These are phyloP conservation scores for Sanderia malayensis DNA, from an alignment of 30 jellyfish, hydroid and myxozoan species.

Conservation along the genomic window DNA sequence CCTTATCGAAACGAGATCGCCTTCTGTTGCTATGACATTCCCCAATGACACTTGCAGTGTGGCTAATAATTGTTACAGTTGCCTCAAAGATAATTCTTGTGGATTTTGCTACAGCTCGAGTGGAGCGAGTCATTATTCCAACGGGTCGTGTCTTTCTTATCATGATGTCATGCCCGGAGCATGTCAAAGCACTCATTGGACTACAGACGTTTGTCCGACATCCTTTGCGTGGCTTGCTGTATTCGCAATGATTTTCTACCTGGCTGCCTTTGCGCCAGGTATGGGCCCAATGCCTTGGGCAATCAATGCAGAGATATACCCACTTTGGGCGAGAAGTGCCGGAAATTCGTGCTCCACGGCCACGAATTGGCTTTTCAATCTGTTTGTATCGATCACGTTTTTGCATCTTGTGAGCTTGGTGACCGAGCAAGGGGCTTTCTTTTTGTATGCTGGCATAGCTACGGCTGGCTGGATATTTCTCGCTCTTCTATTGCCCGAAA, in stretches of 20 bases:
- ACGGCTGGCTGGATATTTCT: slow-evolving; percentile 62
- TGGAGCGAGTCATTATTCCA: not conserved
- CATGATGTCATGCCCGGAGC: not conserved
- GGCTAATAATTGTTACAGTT: slow-evolving; percentile 35
- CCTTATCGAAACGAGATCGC: slow-evolving; percentile 51
- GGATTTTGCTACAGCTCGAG: slow-evolving; percentile 73
- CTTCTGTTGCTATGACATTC: slow-evolving; percentile 13
- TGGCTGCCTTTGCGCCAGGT: slow-evolving; percentile 91
- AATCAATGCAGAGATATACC: slow-evolving; percentile 91
- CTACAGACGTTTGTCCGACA: slow-evolving; percentile 60
- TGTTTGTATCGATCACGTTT: slow-evolving; percentile 72
- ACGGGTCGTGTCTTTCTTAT: slow-evolving; percentile 58
- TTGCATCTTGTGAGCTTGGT: slow-evolving; percentile 51
- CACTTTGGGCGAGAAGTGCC: slow-evolving; percentile 91
- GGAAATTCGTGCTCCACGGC: slow-evolving; percentile 76
- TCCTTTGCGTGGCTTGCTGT: slow-evolving; percentile 92
- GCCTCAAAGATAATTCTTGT: slow-evolving; percentile 53
- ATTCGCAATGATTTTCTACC: slow-evolving; percentile 62
- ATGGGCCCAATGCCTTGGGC: slow-evolving; percentile 98
- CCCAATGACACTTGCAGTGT: slow-evolving; percentile 34
- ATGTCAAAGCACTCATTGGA: slow-evolving; percentile 54
- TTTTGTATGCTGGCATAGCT: slow-evolving; percentile 66
- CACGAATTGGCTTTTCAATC: slow-evolving; percentile 74
- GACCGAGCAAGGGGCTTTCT: slow-evolving; percentile 78
- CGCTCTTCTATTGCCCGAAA: slow-evolving; percentile 74